Base-by-base conservation (phyloP, 2,888 invertebrate species). In the Andrena marginata region DNA sequence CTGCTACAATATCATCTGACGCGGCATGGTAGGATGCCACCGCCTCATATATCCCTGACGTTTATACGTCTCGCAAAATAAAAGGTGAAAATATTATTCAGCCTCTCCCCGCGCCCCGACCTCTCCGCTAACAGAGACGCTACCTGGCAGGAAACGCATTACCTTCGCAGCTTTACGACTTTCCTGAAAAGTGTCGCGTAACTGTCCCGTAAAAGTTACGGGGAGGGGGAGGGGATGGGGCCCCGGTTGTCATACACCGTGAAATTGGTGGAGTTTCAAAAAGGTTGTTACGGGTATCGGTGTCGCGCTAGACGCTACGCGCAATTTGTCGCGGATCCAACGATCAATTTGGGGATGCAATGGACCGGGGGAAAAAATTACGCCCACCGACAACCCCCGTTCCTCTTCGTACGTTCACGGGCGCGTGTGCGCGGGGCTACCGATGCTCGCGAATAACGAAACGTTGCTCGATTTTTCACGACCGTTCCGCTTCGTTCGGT, bases 191-290 rank as follows among this genome's bases (percentile, higher is more conserved):
- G 82, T 82, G 82, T 82, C 84, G 77, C 77, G 79, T 79, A 80
- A 85, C 84, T 76, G 79, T 87, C 84, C 77, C 68, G 82, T 88
- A 87, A 88, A 88, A 88, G 86, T 88, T 88, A 87, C 71, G 72
- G 70, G 76, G 72, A 69, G 62, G 42, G 16, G 42, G 16, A 42
- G 16, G 42, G 16, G 42, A 42, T 16, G 16, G 42, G 42, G 76
- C 35, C 77, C 35, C 85, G 87, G 75, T 85, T 87, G 83, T 88
- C 85, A 82, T 85, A 85, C 82, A 83, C 77, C 82, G 86, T 82
- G 80, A 87, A 88, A 88, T 88, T 87, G 87, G 77, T 65, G 64
- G 76, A 76, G 82, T 80, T 85, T 80, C 64, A 60, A 67, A 77
- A 80, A 77, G 77, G 70, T 77, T 65, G 78, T 84, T 77, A 71